phyloP scores from a whole-genome alignment of 2,113 vertebrate genomes.

The Turdus rufiventris region DNA sequence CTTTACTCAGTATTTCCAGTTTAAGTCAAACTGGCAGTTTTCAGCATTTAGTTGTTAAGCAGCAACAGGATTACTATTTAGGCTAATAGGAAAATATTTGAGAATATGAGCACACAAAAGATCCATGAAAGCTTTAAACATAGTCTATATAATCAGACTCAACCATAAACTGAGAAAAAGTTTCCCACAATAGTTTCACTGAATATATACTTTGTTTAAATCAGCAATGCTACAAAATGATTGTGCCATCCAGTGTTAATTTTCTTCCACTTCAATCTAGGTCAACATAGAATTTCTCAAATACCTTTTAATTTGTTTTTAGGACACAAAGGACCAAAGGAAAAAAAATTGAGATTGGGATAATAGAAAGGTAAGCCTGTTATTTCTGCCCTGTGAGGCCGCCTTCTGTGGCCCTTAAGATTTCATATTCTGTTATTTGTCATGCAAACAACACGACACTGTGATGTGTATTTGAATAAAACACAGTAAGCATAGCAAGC shows the following conservation, averaged over 20 bases:
- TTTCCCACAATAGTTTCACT: not conserved
- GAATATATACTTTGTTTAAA: not conserved
- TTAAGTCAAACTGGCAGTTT: not conserved
- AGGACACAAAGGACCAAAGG: not conserved
- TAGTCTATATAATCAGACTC: not conserved
- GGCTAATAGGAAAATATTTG: not conserved
- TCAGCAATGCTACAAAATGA: not conserved
- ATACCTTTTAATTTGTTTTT: not conserved
- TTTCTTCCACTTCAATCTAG: not conserved
- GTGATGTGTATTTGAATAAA: not conserved
- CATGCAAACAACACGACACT: slow-evolving; percentile 28
- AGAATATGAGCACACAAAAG: not conserved
- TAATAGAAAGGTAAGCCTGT: not conserved
- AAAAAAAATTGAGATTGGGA: not conserved
- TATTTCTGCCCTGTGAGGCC: not conserved
- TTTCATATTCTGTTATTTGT: slow-evolving; percentile 21
- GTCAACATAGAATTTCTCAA: not conserved
- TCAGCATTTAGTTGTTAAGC: not conserved
- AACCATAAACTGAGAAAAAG: not conserved
- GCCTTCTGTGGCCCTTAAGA: not conserved
- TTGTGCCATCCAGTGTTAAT: not conserved
- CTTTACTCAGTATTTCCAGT: not conserved
- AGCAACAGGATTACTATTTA: not conserved
- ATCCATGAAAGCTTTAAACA: not conserved
- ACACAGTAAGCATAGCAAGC: slow-evolving; percentile 33